Evolutionary conservation across 1,140 invertebrate genomes (phyloP), one percentile per base, ranked within the genome.

Genomic region (Triops longicaudatus): DNA sequence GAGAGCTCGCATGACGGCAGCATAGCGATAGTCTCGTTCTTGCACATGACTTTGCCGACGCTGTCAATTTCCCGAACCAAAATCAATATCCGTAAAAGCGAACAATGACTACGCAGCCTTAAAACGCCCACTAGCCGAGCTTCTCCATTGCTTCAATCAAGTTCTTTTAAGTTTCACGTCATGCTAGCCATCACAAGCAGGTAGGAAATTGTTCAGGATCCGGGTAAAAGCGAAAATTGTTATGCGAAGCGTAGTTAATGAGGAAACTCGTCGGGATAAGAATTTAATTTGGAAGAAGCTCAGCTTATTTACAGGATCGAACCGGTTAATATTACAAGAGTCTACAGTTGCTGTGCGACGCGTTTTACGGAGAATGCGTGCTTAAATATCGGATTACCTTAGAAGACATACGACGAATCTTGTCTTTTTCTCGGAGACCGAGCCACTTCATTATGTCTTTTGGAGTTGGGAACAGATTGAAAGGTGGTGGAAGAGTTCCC

Each of bases 401-500:
- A 4, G 77, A 73, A 42, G 80, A 82, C 79, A 81, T 81, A 31
- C 80, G 79, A 26, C 79, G 80, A 28, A 80, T 77, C 71, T 82
- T 81, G 10, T 77, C 78, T 43, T 73, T 80, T 3, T 63, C 31
- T 72, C 78, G 78, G 26, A 79, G 63, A 1, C 88, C 87, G 1
- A 90, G 83, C 2, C 90, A 79, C 82, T 90, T 89, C 79, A 91
- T 84, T 5, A 93, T 79, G 72, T 90, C 81, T 82, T 92, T 92
- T 1, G 89, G 88, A 12, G 88, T 90, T 1, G 91, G 91, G 63
- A 95, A 86, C 14, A 95, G 89, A 82, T 95, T 96, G 83, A 96
- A 96, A 3, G 94, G 93, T 27, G 88, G 89, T 1, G 94, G 93
- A 26, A 96, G 83, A 0, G 94, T 96, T 4, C 89, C 89, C 27